These are phyloP conservation scores for Opisthocomus hoazin DNA, from an alignment of 2,113 vertebrate genomes.

Conservation along the genomic window DNA sequence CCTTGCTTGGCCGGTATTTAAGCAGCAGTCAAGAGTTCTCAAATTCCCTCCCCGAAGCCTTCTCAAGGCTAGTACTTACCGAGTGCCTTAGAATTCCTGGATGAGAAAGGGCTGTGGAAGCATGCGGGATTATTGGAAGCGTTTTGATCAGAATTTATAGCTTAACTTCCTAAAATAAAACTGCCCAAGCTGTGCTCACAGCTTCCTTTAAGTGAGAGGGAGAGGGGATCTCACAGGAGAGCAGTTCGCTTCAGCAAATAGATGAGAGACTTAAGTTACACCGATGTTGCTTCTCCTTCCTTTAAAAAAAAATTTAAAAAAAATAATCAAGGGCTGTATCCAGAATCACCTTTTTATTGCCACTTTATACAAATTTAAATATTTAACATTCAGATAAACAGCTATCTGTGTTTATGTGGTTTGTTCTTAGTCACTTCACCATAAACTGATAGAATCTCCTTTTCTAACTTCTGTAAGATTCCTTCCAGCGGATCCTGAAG, in stretches of 20 bases:
- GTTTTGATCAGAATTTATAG: background rate
- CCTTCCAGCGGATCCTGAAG: background rate
- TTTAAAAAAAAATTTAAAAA: background rate
- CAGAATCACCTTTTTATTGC: background rate
- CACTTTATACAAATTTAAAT: constrained; percentile 27
- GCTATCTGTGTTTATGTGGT: background rate
- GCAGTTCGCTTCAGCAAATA: background rate
- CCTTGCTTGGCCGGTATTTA: background rate
- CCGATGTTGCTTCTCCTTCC: background rate
- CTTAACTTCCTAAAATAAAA: background rate
- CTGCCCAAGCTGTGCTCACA: background rate
- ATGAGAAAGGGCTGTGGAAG: background rate
- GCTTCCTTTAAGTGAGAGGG: background rate
- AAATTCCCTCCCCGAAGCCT: background rate
- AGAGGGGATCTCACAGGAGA: background rate
- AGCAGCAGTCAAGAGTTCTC: background rate
- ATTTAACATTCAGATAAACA: background rate
- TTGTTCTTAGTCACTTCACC: background rate
- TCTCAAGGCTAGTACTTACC: background rate
- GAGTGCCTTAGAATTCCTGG: background rate
- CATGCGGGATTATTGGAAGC: background rate
- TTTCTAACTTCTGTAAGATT: background rate
- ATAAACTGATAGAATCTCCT: background rate
- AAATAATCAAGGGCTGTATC: background rate
- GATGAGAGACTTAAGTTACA: background rate